phyloP scores from a whole-genome alignment of 37 sponge, comb jelly and placozoan species.

The Chondrilla cf. caribensis region DNA sequence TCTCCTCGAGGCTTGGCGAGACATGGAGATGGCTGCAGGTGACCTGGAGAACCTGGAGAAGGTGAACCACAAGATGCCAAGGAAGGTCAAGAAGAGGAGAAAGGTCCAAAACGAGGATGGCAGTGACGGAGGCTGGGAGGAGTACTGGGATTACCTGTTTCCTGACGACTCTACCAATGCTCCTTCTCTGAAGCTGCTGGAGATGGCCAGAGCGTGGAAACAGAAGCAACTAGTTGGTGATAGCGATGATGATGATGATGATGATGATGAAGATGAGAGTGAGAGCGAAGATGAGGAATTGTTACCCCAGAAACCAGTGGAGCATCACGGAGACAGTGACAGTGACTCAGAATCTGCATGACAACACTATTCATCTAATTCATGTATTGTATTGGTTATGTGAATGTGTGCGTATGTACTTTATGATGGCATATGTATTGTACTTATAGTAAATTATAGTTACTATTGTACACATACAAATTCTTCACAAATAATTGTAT shows the following conservation, averaged over 20 bases:
- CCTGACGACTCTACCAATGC: constrained; percentile 85
- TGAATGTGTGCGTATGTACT: too few relatives aligned
- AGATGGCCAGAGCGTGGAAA: constrained; percentile 96
- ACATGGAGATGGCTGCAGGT: constrained; percentile 78
- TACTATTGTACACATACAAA: too few relatives aligned
- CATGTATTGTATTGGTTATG: too few relatives aligned
- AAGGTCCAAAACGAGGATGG: constrained; percentile 88
- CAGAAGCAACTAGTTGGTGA: constrained; percentile 34
- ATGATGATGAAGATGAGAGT: background rate
- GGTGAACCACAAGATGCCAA: constrained; percentile 77
- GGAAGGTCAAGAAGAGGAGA: constrained; percentile 87
- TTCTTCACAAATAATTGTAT: too few relatives aligned
- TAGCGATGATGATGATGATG: background rate
- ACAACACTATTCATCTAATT: too few relatives aligned
- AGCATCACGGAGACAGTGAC: constrained; percentile 17
- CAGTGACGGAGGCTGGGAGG: constrained; percentile 96
- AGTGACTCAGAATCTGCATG: background rate
- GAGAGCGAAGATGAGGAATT: background rate
- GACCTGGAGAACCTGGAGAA: constrained; percentile 43
- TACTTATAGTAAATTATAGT: too few relatives aligned
- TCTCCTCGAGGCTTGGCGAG: constrained; percentile 88
- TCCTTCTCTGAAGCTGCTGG: constrained; percentile 86
- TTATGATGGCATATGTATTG: too few relatives aligned
- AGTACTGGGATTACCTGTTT: constrained; percentile 99
- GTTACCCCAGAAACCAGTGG: background rate